These are phyloP conservation scores for Stenurella melanura DNA, from an alignment of 2,888 invertebrate species.

Conservation along the genomic window DNA sequence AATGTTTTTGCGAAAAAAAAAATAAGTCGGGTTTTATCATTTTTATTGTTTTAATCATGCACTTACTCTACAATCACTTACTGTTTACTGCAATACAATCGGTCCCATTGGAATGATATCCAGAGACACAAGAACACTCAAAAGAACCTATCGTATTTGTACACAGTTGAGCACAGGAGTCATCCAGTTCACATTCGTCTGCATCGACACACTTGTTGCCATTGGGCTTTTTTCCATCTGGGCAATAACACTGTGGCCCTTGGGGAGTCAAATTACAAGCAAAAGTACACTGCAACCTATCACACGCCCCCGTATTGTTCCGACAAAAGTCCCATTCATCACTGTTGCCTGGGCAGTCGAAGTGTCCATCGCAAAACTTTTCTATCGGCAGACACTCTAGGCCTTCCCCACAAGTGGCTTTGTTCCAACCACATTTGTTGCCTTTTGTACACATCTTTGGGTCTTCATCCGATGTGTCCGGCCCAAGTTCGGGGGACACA, in stretches of 20 bases:
- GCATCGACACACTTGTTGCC: conserved; percentile 82
- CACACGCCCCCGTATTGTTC: conserved; percentile 68
- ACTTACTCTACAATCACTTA: conserved; percentile 70
- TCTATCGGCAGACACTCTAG: conserved; percentile 78
- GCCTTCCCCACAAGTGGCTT: conserved; percentile 80
- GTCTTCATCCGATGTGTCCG: conserved; percentile 83
- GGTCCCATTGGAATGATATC: conserved; percentile 79
- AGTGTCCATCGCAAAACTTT: conserved; percentile 81
- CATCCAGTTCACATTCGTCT: conserved; percentile 85
- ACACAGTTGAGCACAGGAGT: conserved; percentile 85
- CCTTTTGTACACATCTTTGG: conserved; percentile 78
- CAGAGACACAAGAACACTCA: conserved; percentile 83
- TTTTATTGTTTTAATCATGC: too few relatives aligned
- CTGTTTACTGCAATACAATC: conserved; percentile 84
- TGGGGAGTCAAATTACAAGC: conserved; percentile 83
- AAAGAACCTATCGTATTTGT: conserved; percentile 81
- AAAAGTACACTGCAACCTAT: conserved; percentile 70
- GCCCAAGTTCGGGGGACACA: conserved; percentile 71
- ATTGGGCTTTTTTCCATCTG: conserved; percentile 79
- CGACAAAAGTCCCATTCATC: conserved; percentile 85
- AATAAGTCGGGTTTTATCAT: too few relatives aligned
- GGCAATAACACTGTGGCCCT: conserved; percentile 86
- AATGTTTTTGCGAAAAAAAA: too few relatives aligned
- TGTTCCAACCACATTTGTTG: conserved; percentile 80
- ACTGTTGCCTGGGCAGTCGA: conserved; percentile 81